These are phyloP conservation scores for Chaetogeoica ovagalla DNA, from an alignment of 2,888 invertebrate species.

Conservation along the genomic window DNA sequence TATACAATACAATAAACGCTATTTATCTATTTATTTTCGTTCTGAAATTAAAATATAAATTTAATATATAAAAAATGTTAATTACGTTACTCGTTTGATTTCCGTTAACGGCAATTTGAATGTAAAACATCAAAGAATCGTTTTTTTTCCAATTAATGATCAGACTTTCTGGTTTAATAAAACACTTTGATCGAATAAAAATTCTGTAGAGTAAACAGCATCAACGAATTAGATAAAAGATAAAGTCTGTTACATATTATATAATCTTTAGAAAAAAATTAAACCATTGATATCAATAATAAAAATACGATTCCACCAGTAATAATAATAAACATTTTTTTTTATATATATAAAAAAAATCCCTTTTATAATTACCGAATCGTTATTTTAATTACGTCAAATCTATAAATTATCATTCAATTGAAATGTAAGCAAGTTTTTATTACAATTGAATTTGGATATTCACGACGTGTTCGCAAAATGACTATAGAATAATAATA, in stretches of 20 bases:
- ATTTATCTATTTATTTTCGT: no score
- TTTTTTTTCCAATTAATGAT: conserved; percentile 8
- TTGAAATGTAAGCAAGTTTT: conserved; percentile 3
- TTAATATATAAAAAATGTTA: no score
- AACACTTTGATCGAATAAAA: conserved; percentile 3
- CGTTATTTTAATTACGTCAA: neutral
- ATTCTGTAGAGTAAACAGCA: conserved; percentile 3
- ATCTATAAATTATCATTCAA: neutral
- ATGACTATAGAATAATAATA: no score
- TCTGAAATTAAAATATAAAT: no score
- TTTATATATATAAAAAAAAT: neutral
- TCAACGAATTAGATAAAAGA: conserved; percentile 23
- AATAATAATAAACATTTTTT: conserved; percentile 1
- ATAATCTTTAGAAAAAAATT: neutral
- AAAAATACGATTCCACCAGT: neutral
- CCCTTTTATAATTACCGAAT: neutral
- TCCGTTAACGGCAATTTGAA: neutral
- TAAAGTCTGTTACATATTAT: neutral
- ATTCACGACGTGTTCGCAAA: neutral
- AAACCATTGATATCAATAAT: neutral
- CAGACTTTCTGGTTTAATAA: neutral
- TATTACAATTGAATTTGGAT: neutral
- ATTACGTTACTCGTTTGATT: conserved; percentile 3
- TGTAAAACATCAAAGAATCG: conserved; percentile 19
- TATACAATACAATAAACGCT: no score